A percentile compares a stretch with the other conserved stretches of the same genome.
phyloP scores from a whole-genome alignment of 2,113 vertebrate species.

The Hyaena hyaena region DNA sequence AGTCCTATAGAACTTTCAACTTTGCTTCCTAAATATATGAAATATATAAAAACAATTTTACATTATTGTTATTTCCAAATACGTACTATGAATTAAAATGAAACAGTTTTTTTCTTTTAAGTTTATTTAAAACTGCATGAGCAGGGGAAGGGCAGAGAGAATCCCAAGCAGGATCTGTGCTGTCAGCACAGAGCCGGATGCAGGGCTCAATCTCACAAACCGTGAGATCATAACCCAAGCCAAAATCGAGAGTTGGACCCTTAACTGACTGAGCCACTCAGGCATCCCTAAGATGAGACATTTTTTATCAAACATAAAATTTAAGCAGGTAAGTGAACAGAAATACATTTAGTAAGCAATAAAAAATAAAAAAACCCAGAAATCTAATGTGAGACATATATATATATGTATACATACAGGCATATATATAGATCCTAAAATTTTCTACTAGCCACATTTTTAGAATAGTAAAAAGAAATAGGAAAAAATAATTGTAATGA shows the following conservation, averaged over 20 bases:
- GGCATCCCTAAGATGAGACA: background rate
- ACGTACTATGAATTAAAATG: slow-evolving; percentile 37
- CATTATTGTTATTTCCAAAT: slow-evolving; percentile 1
- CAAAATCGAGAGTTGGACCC: too few relatives aligned
- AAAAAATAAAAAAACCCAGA: background rate
- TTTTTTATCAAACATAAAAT: background rate
- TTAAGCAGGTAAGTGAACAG: background rate
- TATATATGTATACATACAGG: too few relatives aligned
- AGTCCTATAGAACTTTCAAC: background rate
- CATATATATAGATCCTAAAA: background rate
- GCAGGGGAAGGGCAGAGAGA: too few relatives aligned
- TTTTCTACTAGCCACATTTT: background rate
- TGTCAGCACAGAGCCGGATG: too few relatives aligned
- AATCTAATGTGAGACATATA: background rate
- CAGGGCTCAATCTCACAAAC: too few relatives aligned
- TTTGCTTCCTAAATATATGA: slow-evolving; percentile 32
- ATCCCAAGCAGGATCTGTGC: too few relatives aligned
- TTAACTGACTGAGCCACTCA: too few relatives aligned
- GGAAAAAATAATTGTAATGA: background rate
- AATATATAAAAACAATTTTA: background rate
- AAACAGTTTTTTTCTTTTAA: background rate
- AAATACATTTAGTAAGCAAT: slow-evolving; percentile 34
- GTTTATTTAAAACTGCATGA: too few relatives aligned
- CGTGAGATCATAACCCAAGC: too few relatives aligned
- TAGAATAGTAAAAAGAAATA: slow-evolving; percentile 2